Conservation (phyloP, 2,888 invertebrate genomes). For the Psococerastis gibbosa region DNA sequence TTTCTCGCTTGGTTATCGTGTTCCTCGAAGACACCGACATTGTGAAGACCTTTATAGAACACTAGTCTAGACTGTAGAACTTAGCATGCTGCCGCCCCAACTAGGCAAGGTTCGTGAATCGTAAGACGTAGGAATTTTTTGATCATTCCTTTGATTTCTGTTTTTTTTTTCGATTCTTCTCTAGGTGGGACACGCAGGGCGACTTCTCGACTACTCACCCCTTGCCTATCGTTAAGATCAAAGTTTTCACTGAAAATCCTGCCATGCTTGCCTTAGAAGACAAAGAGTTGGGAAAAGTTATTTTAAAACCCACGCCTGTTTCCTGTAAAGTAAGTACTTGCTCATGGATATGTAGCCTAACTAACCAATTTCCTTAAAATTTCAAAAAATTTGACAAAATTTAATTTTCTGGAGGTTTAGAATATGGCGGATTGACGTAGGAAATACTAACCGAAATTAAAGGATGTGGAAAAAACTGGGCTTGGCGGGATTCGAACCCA, state of each 20-base stretch:
- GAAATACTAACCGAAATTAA: too few species aligned
- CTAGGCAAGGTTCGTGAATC: conserved; percentile 1
- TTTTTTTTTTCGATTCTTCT: conserved; percentile 13
- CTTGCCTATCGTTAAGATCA: conserved; percentile 91
- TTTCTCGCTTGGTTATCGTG: too few species aligned
- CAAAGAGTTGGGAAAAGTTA: conserved; percentile 91
- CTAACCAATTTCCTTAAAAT: too few species aligned
- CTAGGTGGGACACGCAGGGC: conserved; percentile 98
- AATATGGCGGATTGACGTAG: too few species aligned
- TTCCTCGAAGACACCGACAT: too few species aligned
- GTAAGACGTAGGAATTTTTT: not conserved
- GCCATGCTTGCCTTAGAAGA: conserved; percentile 96
- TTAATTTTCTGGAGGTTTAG: too few species aligned
- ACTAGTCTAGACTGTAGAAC: too few species aligned
- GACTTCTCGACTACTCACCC: conserved; percentile 98
- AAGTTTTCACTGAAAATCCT: conserved; percentile 93
- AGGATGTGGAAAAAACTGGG: too few species aligned
- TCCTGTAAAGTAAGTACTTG: conserved; percentile 61
- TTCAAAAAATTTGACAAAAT: too few species aligned
- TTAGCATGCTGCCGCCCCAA: not conserved
- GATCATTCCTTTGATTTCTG: not conserved
- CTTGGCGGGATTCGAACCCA: too few species aligned
- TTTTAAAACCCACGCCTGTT: conserved; percentile 66
- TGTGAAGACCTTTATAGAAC: too few species aligned
- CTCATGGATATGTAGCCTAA: too few species aligned